Evolutionary conservation across 2,113 vertebrate species (phyloP), one percentile per base, ranked within the genome.

Genomic region (Herpetotheres cachinnans): DNA sequence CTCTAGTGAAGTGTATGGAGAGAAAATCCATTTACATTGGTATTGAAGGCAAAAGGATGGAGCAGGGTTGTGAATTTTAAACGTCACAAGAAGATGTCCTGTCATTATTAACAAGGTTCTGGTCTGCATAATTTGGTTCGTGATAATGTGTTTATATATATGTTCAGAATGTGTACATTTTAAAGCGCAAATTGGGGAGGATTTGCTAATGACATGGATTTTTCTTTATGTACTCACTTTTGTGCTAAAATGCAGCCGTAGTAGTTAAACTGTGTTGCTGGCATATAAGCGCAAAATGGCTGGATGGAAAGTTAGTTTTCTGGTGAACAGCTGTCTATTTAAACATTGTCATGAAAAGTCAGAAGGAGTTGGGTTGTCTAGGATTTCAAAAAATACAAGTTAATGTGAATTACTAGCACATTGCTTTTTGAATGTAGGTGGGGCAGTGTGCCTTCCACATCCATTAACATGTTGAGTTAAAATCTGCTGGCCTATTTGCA

Each of bases 401-500:
- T 78, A 34, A n/a, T 40, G 27, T 79, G 49, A 58, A 29, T 86
- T 49, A 22, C 6, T 78, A 24, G 56, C 10, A 13, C 22, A 3
- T 59, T 52, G 40, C 47, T 3, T 36, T 70, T 77, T 62, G 38
- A n/a, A 18, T 13, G 11, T 47, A 25, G 70, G 22, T 72, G 73
- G 54, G 38, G 69, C 59, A 74, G 13, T 15, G 59, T 89, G 77
- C 67, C 61, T 95, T 61, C 69, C 70, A 38, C 65, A 62, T 26
- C 62, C 62, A 27, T 34, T 79, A 54, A 38, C 21, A 26, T 32
- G 56, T 36, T 30, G 13, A 78, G 67, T 78, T 86, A 84, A 79
- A 96, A 58, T 91, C 66, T 95, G 19, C n/a, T 69, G 71, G 69
- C 58, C 86, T 87, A 17, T 93, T 94, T 94, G 73, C 62, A 56